Percentiles rank a stretch among this genome's conserved stretches.
Evolutionary conservation across 2,888 invertebrate species (phyloP).

Genomic region (Dyspetes luteomarginatus): DNA sequence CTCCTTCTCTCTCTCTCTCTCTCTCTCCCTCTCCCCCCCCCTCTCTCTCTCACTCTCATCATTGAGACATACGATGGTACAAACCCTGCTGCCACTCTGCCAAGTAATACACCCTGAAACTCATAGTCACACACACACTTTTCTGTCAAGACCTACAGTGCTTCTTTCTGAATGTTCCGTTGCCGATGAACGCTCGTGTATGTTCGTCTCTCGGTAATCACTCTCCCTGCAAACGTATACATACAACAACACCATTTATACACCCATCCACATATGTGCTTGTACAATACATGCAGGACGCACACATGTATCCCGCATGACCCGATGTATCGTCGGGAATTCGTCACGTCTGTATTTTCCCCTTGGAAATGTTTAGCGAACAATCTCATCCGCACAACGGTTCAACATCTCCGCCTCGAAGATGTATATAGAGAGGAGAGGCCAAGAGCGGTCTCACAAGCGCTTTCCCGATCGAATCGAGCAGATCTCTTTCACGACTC

Average conservation of each 20-base stretch:
- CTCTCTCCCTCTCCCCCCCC: not conserved
- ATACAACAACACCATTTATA: conserved; percentile 28
- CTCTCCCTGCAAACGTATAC: conserved; percentile 19
- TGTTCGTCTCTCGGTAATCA: conserved; percentile 45
- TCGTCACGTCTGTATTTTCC: conserved; percentile 56
- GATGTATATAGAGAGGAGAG: not conserved
- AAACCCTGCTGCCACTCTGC: conserved; percentile 17
- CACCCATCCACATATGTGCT: not conserved
- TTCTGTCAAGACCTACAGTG: conserved; percentile 32
- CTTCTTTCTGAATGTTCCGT: conserved; percentile 45
- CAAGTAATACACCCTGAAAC: conserved; percentile 19
- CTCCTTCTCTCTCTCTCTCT: not conserved
- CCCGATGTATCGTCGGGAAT: conserved; percentile 22
- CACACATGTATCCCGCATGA: not conserved
- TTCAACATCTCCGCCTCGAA: conserved; percentile 17
- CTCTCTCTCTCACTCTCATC: not conserved
- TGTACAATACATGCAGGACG: not conserved
- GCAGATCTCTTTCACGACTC: conserved; percentile 55
- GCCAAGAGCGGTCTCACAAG: conserved; percentile 26
- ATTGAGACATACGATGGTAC: conserved; percentile 13
- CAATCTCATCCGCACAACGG: conserved; percentile 30
- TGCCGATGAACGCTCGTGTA: conserved; percentile 44
- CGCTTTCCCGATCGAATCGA: conserved; percentile 58
- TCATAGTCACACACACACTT: conserved; percentile 31
- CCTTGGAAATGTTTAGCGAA: conserved; percentile 38